Evolutionary conservation across 2,888 invertebrate species (phyloP), one percentile per base, ranked within the genome.

Genomic region (Lasioglossum figueresi): DNA sequence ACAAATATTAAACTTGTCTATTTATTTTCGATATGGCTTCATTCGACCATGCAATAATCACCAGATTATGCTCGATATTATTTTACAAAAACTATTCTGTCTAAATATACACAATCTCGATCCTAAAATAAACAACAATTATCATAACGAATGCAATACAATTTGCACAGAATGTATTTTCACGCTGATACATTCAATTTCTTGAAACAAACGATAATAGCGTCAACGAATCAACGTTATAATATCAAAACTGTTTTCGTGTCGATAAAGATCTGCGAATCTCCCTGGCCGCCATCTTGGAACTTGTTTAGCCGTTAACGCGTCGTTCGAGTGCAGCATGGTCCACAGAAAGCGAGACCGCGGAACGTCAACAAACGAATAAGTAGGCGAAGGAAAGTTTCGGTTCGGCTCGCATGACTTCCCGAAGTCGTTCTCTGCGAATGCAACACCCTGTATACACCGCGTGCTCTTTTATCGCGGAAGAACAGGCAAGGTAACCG

Each of bases 401-500:
- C n/a, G 27, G 14, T 27, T 14, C 27, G 10, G 8, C 10, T 52
- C 52, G 52, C 52, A 52, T 23, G 23, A 52, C 66, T 16, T 19
- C 34, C 6, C 16, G 31, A 16, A 6, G 16, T 14, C 0, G 6
- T 8, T 16, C 16, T 1, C 43, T 16, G 1, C 27, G n/a, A 71
- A 72, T 23, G 72, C 4, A 23, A 72, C 72, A 72, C 72, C 72
- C 72, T 23, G 27, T 40, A 63, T 75, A 34, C 23, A 19, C 10
- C 23, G 76, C 76, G 37, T 48, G 48, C 14, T 72, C 68, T 74
- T 79, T 73, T 74, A 59, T 78, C 76, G 75, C 76, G 48, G 48
- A 76, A 74, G 68, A 77, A 78, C 40, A 59, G 23, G 63, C 74
- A 80, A 85, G 87, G 87, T 88, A 84, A 77, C 68, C 71, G 82